Conservation (phyloP, 2,888 invertebrate species). For the Hartigia nigra region DNA sequence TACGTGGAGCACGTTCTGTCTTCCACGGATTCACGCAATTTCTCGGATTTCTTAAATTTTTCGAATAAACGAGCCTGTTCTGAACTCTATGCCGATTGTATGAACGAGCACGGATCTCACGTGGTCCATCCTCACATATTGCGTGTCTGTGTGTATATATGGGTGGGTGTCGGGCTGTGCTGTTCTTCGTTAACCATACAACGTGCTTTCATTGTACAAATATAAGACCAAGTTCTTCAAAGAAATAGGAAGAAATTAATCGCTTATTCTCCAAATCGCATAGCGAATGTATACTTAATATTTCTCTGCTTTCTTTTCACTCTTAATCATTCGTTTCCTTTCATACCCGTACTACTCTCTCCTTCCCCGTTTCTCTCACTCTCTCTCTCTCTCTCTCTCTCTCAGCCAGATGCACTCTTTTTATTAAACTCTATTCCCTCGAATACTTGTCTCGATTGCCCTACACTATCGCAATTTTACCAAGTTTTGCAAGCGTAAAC, state of each 20-base stretch:
- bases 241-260: conserved; percentile 46
- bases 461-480: not conserved
- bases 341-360: not conserved
- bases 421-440: not conserved
- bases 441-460: not conserved
- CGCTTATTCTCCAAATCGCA: conserved; percentile 37
- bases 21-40: not conserved
- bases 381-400: conserved; percentile 17
- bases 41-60: no score
- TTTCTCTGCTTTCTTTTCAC: conserved; percentile 27
- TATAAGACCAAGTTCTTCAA: conserved; percentile 48
- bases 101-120: no score
- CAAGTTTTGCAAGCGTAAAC: no score
- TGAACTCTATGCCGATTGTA: no score
- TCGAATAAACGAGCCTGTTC: no score
- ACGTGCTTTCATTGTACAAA: conserved; percentile 48
- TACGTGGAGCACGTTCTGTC: not conserved
- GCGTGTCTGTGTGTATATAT: conserved; percentile 23
- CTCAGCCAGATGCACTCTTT: conserved; percentile 1
- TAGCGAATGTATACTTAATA: conserved; percentile 28
- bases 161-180: conserved; percentile 30
- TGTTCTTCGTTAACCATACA: conserved; percentile 50
- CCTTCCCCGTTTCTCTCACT: no score
- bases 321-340: conserved; percentile 21
- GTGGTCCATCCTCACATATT: conserved; percentile 8